A percentile compares a stretch with the other conserved stretches of the same genome.
These are phyloP conservation scores for Tetramorium parvispinum DNA, from an alignment of 1,140 invertebrate genomes.

Conservation along the genomic window DNA sequence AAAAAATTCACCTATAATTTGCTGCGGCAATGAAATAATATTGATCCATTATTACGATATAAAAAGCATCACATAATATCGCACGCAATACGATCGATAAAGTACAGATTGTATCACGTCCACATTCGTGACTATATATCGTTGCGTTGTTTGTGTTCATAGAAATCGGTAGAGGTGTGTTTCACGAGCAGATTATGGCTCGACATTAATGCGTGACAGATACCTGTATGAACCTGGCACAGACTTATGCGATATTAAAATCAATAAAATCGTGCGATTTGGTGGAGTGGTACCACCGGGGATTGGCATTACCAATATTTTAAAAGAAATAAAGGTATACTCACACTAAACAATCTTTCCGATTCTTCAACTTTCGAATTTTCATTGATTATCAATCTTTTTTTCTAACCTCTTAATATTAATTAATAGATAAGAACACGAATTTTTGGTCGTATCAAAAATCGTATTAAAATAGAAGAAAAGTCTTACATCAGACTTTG, in stretches of 20 bases:
- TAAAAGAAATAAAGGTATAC: background rate
- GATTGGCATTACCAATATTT: conserved; percentile 50
- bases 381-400: background rate
- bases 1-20: background rate
- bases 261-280: conserved; percentile 65
- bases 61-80: background rate
- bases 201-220: conserved; percentile 60
- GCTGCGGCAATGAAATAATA: conserved; percentile 1
- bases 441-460: background rate
- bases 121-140: background rate
- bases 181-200: conserved; percentile 36
- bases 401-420: background rate
- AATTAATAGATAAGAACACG: background rate
- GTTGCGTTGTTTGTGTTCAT: conserved; percentile 1
- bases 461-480: background rate
- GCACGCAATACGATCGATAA: conserved; percentile 34
- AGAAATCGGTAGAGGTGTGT: conserved; percentile 14
- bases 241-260: conserved; percentile 69
- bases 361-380: background rate
- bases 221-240: conserved; percentile 67
- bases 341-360: background rate
- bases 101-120: conserved; percentile 17
- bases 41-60: background rate
- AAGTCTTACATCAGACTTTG: background rate
- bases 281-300: conserved; percentile 63